Evolutionary conservation across 2,113 vertebrate genomes (phyloP).

Genomic region (Myotis davidii): DNA sequence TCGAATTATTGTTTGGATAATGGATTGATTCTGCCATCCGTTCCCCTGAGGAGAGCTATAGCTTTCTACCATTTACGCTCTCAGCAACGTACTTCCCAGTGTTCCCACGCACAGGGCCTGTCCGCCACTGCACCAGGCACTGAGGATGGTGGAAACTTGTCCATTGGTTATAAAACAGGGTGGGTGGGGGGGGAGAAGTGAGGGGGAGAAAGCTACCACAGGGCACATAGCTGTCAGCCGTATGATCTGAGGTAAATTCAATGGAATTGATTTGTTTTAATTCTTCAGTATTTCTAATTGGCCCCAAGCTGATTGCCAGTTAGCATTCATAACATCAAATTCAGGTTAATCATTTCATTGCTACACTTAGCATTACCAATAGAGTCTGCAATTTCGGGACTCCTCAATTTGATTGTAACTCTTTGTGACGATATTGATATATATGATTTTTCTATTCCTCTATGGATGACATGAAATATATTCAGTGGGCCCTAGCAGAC

Average conservation of each 20-base stretch:
- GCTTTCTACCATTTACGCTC: background rate
- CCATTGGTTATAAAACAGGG: background rate
- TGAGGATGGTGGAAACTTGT: slow-evolving; percentile 13
- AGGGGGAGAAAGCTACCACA: background rate
- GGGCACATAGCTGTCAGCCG: slow-evolving; percentile 65
- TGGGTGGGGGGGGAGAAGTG: background rate
- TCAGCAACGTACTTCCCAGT: background rate
- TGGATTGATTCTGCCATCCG: background rate
- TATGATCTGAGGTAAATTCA: slow-evolving; percentile 66
- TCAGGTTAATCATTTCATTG: slow-evolving; percentile 57
- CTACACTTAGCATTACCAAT: slow-evolving; percentile 28
- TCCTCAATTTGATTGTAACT: background rate
- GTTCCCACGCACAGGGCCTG: background rate
- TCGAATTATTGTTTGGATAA: slow-evolving; percentile 42
- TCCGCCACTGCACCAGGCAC: background rate
- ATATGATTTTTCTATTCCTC: background rate
- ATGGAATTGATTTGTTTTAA: slow-evolving; percentile 70
- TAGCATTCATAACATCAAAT: slow-evolving; percentile 56
- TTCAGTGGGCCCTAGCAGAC: background rate
- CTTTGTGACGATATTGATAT: background rate
- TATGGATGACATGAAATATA: background rate
- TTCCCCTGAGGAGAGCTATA: background rate
- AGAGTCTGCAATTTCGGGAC: background rate
- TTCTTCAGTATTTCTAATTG: slow-evolving; percentile 71
- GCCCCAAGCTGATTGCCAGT: slow-evolving; percentile 54